phyloP scores from a whole-genome alignment of 2,888 invertebrate genomes.

The Agrotis clavis region DNA sequence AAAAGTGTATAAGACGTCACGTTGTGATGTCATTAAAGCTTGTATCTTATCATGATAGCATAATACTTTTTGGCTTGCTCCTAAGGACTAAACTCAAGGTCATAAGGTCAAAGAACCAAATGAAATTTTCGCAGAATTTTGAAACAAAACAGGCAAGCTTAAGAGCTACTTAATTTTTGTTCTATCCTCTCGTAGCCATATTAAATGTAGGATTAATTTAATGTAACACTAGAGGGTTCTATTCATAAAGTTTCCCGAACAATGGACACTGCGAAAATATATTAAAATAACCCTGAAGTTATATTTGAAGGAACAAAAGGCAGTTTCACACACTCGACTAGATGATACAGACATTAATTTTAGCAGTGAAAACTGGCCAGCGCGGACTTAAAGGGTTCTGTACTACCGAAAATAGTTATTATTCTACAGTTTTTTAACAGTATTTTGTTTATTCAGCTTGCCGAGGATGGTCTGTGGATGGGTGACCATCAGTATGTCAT shows the following conservation, averaged over 20 bases:
- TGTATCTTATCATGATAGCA: too few species aligned
- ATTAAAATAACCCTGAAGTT: slow-evolving; percentile 48
- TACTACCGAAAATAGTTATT: neutral
- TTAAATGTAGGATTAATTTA: slow-evolving; percentile 43
- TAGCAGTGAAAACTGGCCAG: slow-evolving; percentile 6
- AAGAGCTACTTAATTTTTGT: slow-evolving; percentile 18
- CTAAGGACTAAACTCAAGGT: neutral
- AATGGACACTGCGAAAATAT: slow-evolving; percentile 46
- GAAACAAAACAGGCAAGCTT: slow-evolving; percentile 5
- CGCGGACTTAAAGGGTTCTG: neutral
- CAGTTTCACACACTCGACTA: slow-evolving; percentile 9
- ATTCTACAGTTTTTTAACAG: too few species aligned
- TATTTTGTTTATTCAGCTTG: too few species aligned
- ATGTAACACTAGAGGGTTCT: slow-evolving; percentile 43
- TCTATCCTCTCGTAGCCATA: slow-evolving; percentile 22
- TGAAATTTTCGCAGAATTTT: neutral
- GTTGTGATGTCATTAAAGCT: too few species aligned
- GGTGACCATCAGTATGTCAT: too few species aligned
- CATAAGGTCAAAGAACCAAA: neutral
- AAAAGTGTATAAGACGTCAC: too few species aligned
- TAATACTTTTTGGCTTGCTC: neutral
- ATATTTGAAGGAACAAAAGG: slow-evolving; percentile 36
- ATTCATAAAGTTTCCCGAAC: slow-evolving; percentile 42
- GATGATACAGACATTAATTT: slow-evolving; percentile 33
- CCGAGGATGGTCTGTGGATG: too few species aligned